phyloP scores from a whole-genome alignment of 2,113 vertebrate species.

The Protobothrops flavoviridis region DNA sequence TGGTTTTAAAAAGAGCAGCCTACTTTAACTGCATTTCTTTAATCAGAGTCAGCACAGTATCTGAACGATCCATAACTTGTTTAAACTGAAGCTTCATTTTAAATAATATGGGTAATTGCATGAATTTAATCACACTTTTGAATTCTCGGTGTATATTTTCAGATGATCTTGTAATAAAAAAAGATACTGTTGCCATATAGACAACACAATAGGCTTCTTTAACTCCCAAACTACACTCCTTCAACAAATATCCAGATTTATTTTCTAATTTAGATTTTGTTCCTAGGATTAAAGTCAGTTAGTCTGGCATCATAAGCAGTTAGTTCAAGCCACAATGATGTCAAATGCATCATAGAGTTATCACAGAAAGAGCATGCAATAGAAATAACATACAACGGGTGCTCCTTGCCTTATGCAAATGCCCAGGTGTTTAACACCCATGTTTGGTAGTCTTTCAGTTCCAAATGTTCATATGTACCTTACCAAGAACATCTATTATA shows the following conservation, averaged over 20 bases:
- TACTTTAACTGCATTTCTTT: neutral
- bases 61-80: neutral
- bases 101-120: neutral
- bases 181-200: neutral
- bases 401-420: neutral
- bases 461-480: neutral
- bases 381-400: neutral
- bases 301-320: neutral
- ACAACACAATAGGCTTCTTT: neutral
- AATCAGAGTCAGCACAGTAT: neutral
- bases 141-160: neutral
- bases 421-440: neutral
- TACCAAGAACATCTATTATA: neutral
- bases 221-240: neutral
- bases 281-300: neutral
- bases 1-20: neutral
- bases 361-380: neutral
- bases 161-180: neutral
- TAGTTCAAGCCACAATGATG: neutral
- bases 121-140: neutral
- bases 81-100: neutral
- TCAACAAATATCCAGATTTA: neutral
- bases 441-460: neutral
- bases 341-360: neutral
- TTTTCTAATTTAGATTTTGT: neutral